phyloP scores from a whole-genome alignment of 1,140 invertebrate species.

The Drosophila grimshawi region DNA sequence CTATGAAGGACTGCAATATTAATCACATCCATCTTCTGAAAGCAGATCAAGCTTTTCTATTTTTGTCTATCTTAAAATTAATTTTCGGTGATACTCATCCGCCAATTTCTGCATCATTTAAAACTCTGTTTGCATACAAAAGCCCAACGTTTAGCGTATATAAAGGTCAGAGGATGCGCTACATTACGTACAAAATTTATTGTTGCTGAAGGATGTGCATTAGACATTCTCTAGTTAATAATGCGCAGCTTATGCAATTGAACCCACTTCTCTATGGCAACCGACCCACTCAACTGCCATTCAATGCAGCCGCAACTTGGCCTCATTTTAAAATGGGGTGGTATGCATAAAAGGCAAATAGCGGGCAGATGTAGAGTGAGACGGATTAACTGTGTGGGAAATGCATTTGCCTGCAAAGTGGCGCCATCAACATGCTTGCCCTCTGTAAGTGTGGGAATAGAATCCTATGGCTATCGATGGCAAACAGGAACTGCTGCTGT shows the following conservation, averaged over 20 bases:
- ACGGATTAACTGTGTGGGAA: constrained; percentile 51
- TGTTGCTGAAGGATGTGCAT: constrained; percentile 19
- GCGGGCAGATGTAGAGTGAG: not conserved
- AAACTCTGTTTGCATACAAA: not conserved
- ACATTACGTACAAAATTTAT: constrained; percentile 39
- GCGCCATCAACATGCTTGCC: constrained; percentile 54
- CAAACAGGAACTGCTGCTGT: constrained; percentile 23
- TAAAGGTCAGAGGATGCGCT: constrained; percentile 1
- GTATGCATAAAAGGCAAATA: constrained; percentile 29
- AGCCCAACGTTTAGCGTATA: not conserved
- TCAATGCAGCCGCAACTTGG: constrained; percentile 57
- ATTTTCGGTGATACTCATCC: no score
- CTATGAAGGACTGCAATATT: no score
- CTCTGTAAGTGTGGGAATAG: constrained; percentile 11
- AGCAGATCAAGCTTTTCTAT: no score
- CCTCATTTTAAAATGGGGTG: constrained; percentile 59
- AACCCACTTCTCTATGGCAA: constrained; percentile 42
- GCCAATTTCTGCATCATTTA: not conserved
- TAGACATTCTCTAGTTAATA: constrained; percentile 39
- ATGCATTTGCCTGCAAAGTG: constrained; percentile 72
- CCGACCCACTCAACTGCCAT: constrained; percentile 32
- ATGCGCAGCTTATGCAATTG: constrained; percentile 59
- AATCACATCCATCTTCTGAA: no score
- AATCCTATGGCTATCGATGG: constrained; percentile 9
- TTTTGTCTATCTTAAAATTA: no score